A percentile compares a stretch with the other conserved stretches of the same genome.
phyloP scores from a whole-genome alignment of 2,888 invertebrate species.

The Asteroscopus sphinx region DNA sequence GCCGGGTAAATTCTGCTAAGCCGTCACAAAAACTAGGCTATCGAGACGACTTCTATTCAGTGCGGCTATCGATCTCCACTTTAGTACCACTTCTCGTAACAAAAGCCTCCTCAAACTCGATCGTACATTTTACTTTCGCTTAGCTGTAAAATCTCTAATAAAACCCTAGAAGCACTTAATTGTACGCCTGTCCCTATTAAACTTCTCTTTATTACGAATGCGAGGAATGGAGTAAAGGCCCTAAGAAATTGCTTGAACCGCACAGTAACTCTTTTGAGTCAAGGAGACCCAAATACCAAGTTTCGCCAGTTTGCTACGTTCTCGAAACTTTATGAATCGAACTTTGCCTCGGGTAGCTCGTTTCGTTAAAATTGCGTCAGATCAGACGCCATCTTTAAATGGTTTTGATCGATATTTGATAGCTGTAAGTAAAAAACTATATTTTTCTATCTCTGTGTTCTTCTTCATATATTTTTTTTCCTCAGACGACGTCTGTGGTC shows the following conservation, averaged over 20 bases:
- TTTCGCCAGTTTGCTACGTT: slow-evolving; percentile 5
- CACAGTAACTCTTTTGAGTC: slow-evolving; percentile 15
- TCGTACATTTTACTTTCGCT: slow-evolving; percentile 26
- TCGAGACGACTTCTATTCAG: slow-evolving; percentile 51
- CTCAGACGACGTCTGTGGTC: no score
- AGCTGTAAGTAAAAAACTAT: no score
- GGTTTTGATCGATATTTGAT: slow-evolving; percentile 23
- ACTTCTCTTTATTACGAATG: slow-evolving; percentile 19
- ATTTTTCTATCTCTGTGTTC: no score
- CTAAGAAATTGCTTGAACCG: slow-evolving; percentile 17
- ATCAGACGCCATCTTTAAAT: slow-evolving; percentile 36
- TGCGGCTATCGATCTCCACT: slow-evolving; percentile 64
- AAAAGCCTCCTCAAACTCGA: slow-evolving; percentile 48
- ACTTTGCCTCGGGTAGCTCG: slow-evolving; percentile 6
- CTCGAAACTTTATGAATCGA: slow-evolving; percentile 23
- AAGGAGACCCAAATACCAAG: slow-evolving; percentile 14
- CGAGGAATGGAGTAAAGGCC: slow-evolving; percentile 6
- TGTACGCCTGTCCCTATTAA: slow-evolving; percentile 15
- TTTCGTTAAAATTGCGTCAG: slow-evolving; percentile 24
- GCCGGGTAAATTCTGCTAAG: slow-evolving; percentile 40
- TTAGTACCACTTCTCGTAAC: slow-evolving; percentile 54
- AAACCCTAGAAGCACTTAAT: slow-evolving; percentile 18
- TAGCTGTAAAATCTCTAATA: slow-evolving; percentile 22
- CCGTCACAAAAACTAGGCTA: slow-evolving; percentile 58
- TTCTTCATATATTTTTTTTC: no score